Conservation (phyloP, 2,113 vertebrate species). For the Zootoca vivipara region DNA sequence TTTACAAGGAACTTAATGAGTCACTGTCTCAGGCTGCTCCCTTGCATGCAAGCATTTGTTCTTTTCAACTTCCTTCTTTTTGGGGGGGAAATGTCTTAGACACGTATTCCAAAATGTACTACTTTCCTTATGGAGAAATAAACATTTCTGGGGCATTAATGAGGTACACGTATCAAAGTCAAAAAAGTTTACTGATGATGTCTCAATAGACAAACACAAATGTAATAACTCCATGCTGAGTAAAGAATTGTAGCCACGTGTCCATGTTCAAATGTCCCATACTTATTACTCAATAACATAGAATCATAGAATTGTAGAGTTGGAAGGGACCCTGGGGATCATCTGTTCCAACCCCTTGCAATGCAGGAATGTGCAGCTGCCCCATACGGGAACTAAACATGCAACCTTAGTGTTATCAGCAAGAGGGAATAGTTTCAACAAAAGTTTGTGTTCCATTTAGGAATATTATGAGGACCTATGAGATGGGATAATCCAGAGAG, state of each 20-base stretch:
- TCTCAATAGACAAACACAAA: conserved; percentile 4
- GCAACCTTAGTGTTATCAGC: neutral
- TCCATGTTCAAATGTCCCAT: conserved; percentile 11
- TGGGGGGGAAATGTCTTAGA: conserved; percentile 76
- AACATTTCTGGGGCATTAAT: conserved; percentile 65
- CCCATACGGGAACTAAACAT: neutral
- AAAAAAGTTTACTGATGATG: neutral
- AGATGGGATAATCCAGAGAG: neutral
- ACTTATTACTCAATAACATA: conserved; percentile 35
- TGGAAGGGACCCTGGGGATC: too few species aligned
- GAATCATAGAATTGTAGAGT: too few species aligned
- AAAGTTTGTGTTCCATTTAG: neutral
- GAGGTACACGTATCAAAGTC: conserved; percentile 47
- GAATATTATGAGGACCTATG: neutral
- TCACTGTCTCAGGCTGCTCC: conserved; percentile 71
- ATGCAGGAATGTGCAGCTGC: too few species aligned
- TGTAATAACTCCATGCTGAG: neutral
- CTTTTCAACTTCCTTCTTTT: conserved; percentile 77
- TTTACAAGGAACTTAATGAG: conserved; percentile 76
- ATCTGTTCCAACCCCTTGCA: too few species aligned
- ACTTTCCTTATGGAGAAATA: conserved; percentile 37
- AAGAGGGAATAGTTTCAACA: neutral
- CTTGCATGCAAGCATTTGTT: conserved; percentile 58
- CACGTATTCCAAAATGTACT: conserved; percentile 61
- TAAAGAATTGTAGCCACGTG: neutral